Evolutionary conservation across 2,888 invertebrate genomes (phyloP).

Genomic region (Drosophila picticornis): DNA sequence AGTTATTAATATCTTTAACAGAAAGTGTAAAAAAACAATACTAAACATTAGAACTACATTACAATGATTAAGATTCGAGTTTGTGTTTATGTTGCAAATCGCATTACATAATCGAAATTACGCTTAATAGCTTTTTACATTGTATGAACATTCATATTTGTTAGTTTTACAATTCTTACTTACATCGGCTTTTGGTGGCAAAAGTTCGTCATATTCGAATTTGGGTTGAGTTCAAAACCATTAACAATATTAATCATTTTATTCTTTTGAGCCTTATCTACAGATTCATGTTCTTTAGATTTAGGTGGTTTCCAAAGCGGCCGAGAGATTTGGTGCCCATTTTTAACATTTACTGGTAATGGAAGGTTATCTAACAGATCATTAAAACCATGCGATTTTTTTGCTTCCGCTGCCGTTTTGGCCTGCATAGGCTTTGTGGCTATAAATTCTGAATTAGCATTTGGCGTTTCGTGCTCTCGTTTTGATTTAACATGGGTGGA

Average conservation of each 20-base stretch:
- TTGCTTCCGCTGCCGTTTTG: background rate
- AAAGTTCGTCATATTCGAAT: background rate
- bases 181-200: background rate
- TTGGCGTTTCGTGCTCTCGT: too few relatives aligned
- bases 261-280: background rate
- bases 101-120: background rate
- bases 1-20: background rate
- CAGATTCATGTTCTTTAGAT: background rate
- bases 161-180: background rate
- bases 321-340: background rate
- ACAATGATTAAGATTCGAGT: too few relatives aligned
- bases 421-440: background rate
- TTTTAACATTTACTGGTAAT: background rate
- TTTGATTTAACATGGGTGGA: background rate
- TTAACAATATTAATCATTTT: background rate
- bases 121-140: background rate
- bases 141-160: background rate
- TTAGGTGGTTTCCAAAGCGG: background rate
- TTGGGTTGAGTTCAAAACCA: background rate
- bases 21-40: background rate
- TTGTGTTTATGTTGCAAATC: too few relatives aligned
- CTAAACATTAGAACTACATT: too few relatives aligned
- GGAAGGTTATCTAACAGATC: constrained; percentile 2
- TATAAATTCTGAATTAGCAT: background rate
- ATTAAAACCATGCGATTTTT: background rate